Conservation (phyloP, 2,888 invertebrate genomes). For the Anthophora plumipes region DNA sequence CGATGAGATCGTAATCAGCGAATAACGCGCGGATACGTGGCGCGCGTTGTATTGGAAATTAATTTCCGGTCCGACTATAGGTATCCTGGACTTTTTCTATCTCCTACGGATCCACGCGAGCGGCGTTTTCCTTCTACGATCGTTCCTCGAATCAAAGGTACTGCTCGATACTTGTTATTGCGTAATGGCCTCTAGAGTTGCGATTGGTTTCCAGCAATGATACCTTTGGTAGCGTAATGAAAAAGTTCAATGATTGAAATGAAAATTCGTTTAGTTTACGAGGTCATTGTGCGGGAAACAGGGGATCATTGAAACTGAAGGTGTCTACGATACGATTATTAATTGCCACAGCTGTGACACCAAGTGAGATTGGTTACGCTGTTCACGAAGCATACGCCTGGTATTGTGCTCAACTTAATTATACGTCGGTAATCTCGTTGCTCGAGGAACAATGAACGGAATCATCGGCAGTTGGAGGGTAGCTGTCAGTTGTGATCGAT, state of each 20-base stretch:
- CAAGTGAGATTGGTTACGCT: conserved; percentile 23
- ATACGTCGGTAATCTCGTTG: conserved; percentile 10
- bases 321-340: conserved; percentile 31
- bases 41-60: conserved; percentile 33
- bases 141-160: background rate
- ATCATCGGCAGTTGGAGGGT: background rate
- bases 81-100: background rate
- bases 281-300: background rate
- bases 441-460: conserved; percentile 29
- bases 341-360: conserved; percentile 25
- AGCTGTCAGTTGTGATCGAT: background rate
- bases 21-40: conserved; percentile 21
- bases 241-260: background rate
- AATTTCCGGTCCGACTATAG: conserved; percentile 29
- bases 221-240: background rate
- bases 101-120: background rate
- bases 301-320: background rate
- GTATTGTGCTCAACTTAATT: conserved; percentile 29
- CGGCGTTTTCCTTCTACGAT: background rate
- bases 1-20: conserved; percentile 36
- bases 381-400: background rate
- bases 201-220: background rate
- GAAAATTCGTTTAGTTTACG: background rate
- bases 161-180: background rate
- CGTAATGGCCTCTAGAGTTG: background rate